Base-by-base conservation (phyloP, 1,140 invertebrate species). In the Bombus soroeensis region DNA sequence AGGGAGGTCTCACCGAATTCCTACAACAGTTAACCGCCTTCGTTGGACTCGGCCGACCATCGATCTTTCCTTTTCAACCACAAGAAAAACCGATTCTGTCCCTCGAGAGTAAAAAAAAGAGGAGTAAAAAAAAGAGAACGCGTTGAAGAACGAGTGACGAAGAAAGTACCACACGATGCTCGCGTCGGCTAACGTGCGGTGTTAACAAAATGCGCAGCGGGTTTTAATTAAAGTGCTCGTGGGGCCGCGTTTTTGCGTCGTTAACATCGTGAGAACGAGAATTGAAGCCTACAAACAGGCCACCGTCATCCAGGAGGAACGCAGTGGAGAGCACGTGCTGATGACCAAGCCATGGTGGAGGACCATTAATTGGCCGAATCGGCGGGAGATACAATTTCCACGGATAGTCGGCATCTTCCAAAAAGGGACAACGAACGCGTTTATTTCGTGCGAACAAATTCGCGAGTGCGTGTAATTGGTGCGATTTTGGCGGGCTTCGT, bases 181-280 rank as follows among this genome's bases (percentile, higher is more conserved):
- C 75, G 70, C 2, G 78, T 66, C 53, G 39, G 37, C 62, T 89
- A 80, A 87, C 76, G 74, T 64, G 74, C n/a, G 73, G 68, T 81
- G 71, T 77, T 77, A 79, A 87, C 78, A 85, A 86, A 91, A 91
- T 76, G 71, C 80, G 68, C 59, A 85, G 79, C 62, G 53, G 78
- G 71, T 81, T 91, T 91, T 89, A 89, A 91, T 91, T 91, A 91
- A 91, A 91, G 82, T 84, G 80, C 39, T 77, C 13, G 22, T 43
- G 34, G 34, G 34, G 47, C 8, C 22, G 37, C 37, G 32, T 5
- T 72, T 79, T 70, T 82, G 64, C 77, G 62, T 85, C 78, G 82
- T 89, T 80, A 82, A 87, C 75, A 78, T 75, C 78, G 88, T 86
- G 89, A 88, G 88, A 90, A 90, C 72, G 87, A 90, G 85, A 88